Conservation (phyloP, 2,888 invertebrate genomes). For the Palloptera scutellata region DNA sequence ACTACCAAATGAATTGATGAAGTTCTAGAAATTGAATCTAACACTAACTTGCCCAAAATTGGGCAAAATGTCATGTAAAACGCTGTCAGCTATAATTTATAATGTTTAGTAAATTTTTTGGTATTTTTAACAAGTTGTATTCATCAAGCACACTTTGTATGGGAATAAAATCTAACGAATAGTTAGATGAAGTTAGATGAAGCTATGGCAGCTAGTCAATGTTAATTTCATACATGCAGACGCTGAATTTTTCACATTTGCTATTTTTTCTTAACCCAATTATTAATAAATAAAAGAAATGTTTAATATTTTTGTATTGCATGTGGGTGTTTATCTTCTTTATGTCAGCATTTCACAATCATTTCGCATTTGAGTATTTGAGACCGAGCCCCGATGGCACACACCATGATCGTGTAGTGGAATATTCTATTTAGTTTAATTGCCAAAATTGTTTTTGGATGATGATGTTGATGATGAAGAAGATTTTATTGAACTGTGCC, state of each 20-base stretch:
- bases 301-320: not conserved
- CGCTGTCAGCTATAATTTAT: slow-evolving; percentile 28
- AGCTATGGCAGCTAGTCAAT: too few species aligned
- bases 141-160: not conserved
- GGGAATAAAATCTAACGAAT: not conserved
- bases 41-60: too few species aligned
- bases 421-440: too few species aligned
- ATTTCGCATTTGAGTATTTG: too few species aligned
- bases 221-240: not conserved
- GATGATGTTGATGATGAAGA: too few species aligned
- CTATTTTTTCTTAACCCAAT: slow-evolving; percentile 16
- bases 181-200: too few species aligned
- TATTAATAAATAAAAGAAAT: not conserved
- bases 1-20: too few species aligned
- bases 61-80: slow-evolving; percentile 17
- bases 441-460: too few species aligned
- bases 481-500: too few species aligned
- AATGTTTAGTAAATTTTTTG: not conserved
- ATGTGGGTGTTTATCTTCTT: not conserved
- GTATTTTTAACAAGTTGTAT: not conserved
- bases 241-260: not conserved
- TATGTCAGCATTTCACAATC: not conserved
- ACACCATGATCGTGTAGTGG: too few species aligned
- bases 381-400: too few species aligned
- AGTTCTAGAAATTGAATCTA: too few species aligned